Evolutionary conservation across 1,140 invertebrate genomes (phyloP), one percentile per base, ranked within the genome.

Genomic region (Eurosta solidaginis): DNA sequence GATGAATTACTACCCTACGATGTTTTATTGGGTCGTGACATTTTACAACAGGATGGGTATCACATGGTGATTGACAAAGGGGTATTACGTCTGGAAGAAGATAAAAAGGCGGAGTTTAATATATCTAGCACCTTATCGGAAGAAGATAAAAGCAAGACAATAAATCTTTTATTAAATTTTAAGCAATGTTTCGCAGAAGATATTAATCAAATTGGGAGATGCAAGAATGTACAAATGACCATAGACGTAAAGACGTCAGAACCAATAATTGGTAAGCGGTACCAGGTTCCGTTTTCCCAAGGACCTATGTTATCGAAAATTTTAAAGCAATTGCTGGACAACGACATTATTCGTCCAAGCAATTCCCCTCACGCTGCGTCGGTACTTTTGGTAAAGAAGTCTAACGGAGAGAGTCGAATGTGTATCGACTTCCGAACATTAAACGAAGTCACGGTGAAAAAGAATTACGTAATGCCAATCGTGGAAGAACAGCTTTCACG

Each of bases 381-480:
- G 0, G 80, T 90, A 0, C 86, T 91, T 0, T 59, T 91, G 9
- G 88, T 91, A 0, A 82, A 80, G 1, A 93, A 92, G 78, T 89
- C 90, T 42, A 80, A 79, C 44, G 82, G 82, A 0, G 47, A 73
- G 22, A 59, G 63, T 20, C 77, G 83, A 10, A 81, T 85, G 44
- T 85, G 82, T 36, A 36, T 82, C 0, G 82, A 85, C 52, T 84
- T 81, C 44, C 52, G 84, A 0, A 7, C 49, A 47, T 47, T 89
- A 5, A 89, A 88, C 74, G 74, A 79, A 7, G 78, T 85, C 1
- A 88, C 87, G 1, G 79, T 79, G 1, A 74, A 79, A 12, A 85
- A 87, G 54, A 29, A 36, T 10, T 92, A 89, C 82, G 90, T 90
- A 0, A 78, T 92, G 14, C 91, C 91, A 2, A 81, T 86, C 4